Evolutionary conservation across 2,888 invertebrate species (phyloP), one percentile per base, ranked within the genome.

Genomic region (Chrysolina americana): DNA sequence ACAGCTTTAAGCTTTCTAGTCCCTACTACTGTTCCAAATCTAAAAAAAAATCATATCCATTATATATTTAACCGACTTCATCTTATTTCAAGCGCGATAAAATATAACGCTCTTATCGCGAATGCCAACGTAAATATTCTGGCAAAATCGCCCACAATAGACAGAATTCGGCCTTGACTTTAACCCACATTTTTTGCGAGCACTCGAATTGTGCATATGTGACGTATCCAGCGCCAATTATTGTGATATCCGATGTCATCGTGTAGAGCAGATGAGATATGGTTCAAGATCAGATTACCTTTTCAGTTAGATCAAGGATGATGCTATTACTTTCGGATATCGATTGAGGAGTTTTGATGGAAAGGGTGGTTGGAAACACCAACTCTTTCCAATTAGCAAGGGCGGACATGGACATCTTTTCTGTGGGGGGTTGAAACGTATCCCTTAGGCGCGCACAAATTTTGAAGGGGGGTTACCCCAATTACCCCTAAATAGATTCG

Each of bases 111-210:
- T 44, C 47, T 65, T 65, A 65, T 65, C 65, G 48, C 65, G 47
- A 47, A 48, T 65, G 65, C 65, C 65, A 65, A 65, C 41, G 65
- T 47, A 47, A 44, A 65, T 65, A 65, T 65, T 65, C 65, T 65
- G 65, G 65, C 65, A 65, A 48, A 65, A 65, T 65, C 47, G 44
- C 47, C 28, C 44, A 21, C 65, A 48, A 65, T 65, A 65, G 47
- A 65, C 48, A 48, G 44, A 65, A 48, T 28, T 41, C 48, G 8
- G 44, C 65, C 65, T 65, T 65, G 65, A 65, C 65, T 65, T 65
- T 65, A 19, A 65, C 65, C 65, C 47, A 65, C 65, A 65, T 65
- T 65, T 65, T 65, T 65, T 65, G 47, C 44, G 23, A 48, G 23
- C 44, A 65, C 65, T 65, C n/a, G 48, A 65, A 65, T 64, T 65